phyloP scores from a whole-genome alignment of 1,140 invertebrate species.

The Drosophila santomea region DNA sequence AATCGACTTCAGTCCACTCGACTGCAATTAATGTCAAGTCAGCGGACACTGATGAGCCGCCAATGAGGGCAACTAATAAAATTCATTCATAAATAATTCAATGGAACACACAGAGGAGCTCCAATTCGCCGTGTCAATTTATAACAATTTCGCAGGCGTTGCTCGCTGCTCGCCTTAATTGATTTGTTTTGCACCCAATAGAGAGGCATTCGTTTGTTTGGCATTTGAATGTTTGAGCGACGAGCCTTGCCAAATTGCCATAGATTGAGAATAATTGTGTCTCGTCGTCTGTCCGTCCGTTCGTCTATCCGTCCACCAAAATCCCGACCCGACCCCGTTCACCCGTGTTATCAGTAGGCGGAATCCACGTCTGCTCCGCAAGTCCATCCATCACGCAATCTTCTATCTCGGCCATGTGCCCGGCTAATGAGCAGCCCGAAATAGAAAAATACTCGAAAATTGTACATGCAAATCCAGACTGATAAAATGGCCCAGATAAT shows the following conservation, averaged over 20 bases:
- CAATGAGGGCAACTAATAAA: conserved; percentile 82
- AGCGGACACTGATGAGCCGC: conserved; percentile 75
- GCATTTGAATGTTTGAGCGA: conserved; percentile 55
- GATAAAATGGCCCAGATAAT: conserved; percentile 41
- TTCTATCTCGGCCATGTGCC: conserved; percentile 42
- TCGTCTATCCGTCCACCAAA: not conserved
- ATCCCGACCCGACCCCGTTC: not conserved
- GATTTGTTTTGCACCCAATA: conserved; percentile 78
- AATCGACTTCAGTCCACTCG: conserved; percentile 48
- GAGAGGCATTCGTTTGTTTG: conserved; percentile 25
- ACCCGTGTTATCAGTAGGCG: conserved; percentile 26
- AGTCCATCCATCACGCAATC: conserved; percentile 26
- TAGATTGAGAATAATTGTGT: conserved; percentile 75
- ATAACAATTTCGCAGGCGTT: conserved; percentile 80
- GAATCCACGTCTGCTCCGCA: conserved; percentile 23
- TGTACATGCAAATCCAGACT: conserved; percentile 39
- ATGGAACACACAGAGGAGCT: conserved; percentile 44
- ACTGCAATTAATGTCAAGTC: conserved; percentile 65
- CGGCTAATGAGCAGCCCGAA: conserved; percentile 26
- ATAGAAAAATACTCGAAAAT: conserved; percentile 28
- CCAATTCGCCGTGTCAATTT: conserved; percentile 53
- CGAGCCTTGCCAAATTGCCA: conserved; percentile 65
- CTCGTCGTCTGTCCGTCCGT: not conserved
- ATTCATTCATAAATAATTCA: conserved; percentile 83
- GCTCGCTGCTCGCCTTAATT: conserved; percentile 54